These are phyloP conservation scores for Natrix natrix DNA, from an alignment of 2,797 vertebrate species.

Conservation along the genomic window DNA sequence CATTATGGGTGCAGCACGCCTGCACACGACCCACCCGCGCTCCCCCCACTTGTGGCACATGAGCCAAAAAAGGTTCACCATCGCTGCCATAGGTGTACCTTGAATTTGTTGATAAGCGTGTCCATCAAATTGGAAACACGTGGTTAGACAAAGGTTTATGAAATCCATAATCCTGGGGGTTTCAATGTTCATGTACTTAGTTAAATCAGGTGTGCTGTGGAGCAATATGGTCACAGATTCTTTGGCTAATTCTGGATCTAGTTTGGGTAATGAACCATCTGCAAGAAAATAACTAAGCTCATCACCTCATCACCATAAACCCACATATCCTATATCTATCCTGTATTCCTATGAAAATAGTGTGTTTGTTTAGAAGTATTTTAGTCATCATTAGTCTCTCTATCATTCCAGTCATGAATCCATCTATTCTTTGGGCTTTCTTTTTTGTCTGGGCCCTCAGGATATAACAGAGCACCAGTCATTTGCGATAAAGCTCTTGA, in stretches of 20 bases:
- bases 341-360: slow-evolving; percentile 20
- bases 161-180: neutral
- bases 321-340: neutral
- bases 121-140: neutral
- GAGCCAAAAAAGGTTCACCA: too few species aligned
- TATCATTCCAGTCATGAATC: slow-evolving; percentile 19
- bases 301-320: neutral
- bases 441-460: slow-evolving; percentile 4
- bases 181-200: neutral
- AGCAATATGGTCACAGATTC: neutral
- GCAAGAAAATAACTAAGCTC: neutral
- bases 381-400: neutral
- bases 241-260: neutral
- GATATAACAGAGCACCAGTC: slow-evolving; percentile 11
- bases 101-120: neutral
- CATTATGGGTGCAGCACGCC: too few species aligned
- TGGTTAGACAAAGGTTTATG: neutral
- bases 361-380: slow-evolving; percentile 42
- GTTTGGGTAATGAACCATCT: neutral
- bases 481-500: slow-evolving; percentile 16
- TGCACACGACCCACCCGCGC: too few species aligned
- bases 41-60: too few species aligned
- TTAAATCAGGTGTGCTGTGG: neutral
- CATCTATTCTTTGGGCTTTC: neutral
- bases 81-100: neutral